phyloP scores from a whole-genome alignment of 92 coral and sea anemone genomes.

The Paramuricea clavata region DNA sequence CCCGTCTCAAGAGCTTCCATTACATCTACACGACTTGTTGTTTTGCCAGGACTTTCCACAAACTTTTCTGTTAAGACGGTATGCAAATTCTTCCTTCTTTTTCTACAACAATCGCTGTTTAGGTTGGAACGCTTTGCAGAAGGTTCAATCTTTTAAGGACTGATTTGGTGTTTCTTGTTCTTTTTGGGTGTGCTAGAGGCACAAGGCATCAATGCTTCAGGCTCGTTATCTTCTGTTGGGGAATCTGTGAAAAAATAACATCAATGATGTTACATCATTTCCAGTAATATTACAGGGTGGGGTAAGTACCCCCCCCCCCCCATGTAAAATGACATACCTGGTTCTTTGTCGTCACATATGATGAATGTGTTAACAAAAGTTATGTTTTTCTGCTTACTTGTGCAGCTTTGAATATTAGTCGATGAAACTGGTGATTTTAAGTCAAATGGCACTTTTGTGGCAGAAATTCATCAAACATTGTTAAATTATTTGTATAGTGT shows the following conservation, averaged over 20 bases:
- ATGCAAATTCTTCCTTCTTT: constrained; percentile 25
- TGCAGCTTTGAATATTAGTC: too few relatives aligned
- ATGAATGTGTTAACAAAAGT: too few relatives aligned
- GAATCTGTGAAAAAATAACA: constrained; percentile 31
- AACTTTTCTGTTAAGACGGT: constrained; percentile 41
- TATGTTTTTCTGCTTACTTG: too few relatives aligned
- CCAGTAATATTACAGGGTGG: background rate
- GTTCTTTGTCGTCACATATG: too few relatives aligned
- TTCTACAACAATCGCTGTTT: constrained; percentile 21
- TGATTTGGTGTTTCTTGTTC: constrained; percentile 19
- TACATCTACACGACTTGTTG: constrained; percentile 34
- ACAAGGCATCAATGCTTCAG: constrained; percentile 1
- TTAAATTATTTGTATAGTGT: too few relatives aligned
- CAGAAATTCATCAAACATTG: too few relatives aligned
- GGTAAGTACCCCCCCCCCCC: too few relatives aligned
- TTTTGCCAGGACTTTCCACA: constrained; percentile 63
- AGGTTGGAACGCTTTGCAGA: constrained; percentile 26
- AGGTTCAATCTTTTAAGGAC: constrained; percentile 42
- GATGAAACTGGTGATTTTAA: too few relatives aligned
- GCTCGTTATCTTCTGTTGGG: constrained; percentile 11
- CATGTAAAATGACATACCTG: too few relatives aligned
- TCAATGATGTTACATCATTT: background rate
- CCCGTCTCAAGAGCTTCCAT: constrained; percentile 34
- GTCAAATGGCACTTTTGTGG: too few relatives aligned
- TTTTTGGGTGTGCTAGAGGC: constrained; percentile 33